Evolutionary conservation across 2,113 vertebrate genomes (phyloP).

Genomic region (Oenanthe melanoleuca): DNA sequence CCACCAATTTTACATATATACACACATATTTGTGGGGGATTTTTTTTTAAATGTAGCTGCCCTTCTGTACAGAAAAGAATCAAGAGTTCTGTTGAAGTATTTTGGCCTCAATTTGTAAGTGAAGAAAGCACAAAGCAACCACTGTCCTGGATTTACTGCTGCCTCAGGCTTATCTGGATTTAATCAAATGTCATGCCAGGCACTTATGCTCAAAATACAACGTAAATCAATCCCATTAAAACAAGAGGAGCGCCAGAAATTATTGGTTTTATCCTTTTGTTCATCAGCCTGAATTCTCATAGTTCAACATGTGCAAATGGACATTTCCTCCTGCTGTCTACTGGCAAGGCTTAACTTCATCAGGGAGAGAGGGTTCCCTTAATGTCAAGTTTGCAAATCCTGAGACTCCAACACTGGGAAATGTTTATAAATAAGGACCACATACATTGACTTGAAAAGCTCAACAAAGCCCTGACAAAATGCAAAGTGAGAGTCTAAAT

Average conservation of each 20-base stretch:
- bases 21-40: too few relatives aligned
- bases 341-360: background rate
- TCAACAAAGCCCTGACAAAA: background rate
- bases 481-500: background rate
- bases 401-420: background rate
- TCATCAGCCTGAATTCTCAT: background rate
- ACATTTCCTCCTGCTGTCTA: background rate
- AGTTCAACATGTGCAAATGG: background rate
- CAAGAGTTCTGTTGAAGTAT: background rate
- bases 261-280: background rate
- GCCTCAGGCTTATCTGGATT: background rate
- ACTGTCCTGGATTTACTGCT: background rate
- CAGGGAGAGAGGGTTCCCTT: background rate
- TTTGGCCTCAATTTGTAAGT: background rate
- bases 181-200: background rate
- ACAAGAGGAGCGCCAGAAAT: background rate
- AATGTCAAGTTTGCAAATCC: background rate
- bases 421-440: background rate
- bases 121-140: conserved; percentile 11
- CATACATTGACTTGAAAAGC: background rate
- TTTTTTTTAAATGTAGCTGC: background rate
- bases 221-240: background rate
- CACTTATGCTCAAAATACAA: background rate
- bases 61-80: background rate
- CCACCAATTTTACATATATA: background rate